Evolutionary conservation across 2,888 invertebrate species (phyloP).

Genomic region (Penaeus monodon): DNA sequence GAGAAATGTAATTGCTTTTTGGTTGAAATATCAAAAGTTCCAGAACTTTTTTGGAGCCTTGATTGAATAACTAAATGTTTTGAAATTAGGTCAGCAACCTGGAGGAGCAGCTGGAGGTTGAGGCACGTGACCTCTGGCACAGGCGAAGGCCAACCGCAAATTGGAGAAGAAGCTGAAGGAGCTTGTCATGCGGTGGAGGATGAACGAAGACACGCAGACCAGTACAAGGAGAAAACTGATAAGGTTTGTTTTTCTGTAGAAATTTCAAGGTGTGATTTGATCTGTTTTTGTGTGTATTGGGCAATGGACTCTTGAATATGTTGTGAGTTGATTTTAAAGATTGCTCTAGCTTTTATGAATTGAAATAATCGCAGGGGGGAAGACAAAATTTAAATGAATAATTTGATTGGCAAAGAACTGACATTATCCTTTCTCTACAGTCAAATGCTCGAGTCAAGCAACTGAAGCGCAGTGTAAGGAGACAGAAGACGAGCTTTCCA

Average conservation of each 20-base stretch:
- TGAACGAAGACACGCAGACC: conserved; percentile 95
- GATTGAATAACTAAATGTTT: neutral
- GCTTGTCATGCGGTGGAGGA: conserved; percentile 90
- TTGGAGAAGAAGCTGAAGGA: conserved; percentile 83
- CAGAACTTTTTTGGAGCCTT: no score
- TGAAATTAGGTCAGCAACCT: conserved; percentile 76
- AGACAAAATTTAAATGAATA: no score
- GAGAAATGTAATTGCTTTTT: no score
- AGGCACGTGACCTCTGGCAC: conserved; percentile 77
- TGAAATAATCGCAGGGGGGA: no score
- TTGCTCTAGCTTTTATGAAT: no score
- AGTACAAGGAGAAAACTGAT: conserved; percentile 97
- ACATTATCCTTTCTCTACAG: conserved; percentile 69
- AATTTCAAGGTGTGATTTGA: neutral
- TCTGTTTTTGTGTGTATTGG: no score
- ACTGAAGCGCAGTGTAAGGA: conserved; percentile 95
- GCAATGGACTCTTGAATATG: no score
- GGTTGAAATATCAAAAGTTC: neutral
- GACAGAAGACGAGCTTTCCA: conserved; percentile 94
- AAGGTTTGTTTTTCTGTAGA: conserved; percentile 74
- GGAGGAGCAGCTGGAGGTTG: conserved; percentile 95
- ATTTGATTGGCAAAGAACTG: no score
- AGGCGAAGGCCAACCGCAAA: conserved; percentile 65
- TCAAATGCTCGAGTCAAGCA: conserved; percentile 86
- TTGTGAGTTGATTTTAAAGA: no score